A percentile compares a stretch with the other conserved stretches of the same genome.
These are phyloP conservation scores for Drosophila melanocephala DNA, from an alignment of 2,888 invertebrate genomes.

Conservation along the genomic window DNA sequence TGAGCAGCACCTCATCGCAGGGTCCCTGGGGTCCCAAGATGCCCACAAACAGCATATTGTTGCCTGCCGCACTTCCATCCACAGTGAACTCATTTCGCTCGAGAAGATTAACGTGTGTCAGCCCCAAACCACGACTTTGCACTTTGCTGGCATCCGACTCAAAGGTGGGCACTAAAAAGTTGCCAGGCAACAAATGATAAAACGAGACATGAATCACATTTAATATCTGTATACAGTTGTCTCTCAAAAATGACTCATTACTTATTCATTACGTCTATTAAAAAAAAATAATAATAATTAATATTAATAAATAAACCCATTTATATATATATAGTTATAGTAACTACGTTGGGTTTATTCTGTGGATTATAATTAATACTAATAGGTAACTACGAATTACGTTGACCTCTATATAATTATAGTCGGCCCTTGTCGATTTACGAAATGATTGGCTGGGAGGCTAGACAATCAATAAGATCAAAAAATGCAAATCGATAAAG, in stretches of 20 bases:
- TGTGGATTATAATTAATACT: background rate
- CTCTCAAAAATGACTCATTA: background rate
- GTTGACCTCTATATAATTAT: background rate
- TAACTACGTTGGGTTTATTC: background rate
- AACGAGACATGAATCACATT: background rate
- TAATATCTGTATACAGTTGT: background rate
- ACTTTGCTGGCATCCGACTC: conserved; percentile 83
- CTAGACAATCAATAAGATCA: too few species aligned
- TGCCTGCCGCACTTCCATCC: conserved; percentile 87
- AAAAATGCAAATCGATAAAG: too few species aligned
- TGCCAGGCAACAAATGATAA: background rate
- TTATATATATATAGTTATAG: background rate
- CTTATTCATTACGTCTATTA: background rate
- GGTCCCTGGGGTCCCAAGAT: conserved; percentile 98
- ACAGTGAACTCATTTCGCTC: conserved; percentile 84
- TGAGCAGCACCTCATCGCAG: conserved; percentile 97
- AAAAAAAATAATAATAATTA: background rate
- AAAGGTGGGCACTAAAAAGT: conserved; percentile 68
- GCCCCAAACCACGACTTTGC: conserved; percentile 78
- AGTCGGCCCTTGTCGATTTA: background rate
- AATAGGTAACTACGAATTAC: background rate
- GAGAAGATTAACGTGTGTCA: conserved; percentile 77
- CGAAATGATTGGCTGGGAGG: background rate
- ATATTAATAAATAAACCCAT: background rate
- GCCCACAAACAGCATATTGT: conserved; percentile 97